Evolutionary conservation across 2,113 vertebrate genomes (phyloP).

Genomic region (Heterochromis multidens): DNA sequence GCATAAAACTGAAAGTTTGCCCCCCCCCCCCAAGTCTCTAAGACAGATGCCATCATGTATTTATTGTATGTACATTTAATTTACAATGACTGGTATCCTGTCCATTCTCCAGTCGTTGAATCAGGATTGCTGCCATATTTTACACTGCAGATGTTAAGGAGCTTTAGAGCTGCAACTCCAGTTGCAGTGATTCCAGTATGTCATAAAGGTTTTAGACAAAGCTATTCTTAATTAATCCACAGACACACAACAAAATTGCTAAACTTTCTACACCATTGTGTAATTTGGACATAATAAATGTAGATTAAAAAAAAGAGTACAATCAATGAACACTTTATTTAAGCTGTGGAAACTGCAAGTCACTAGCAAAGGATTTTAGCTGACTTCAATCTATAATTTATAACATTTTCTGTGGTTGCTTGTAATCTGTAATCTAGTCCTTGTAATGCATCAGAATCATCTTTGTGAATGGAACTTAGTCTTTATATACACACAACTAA

Average conservation of each 20-base stretch:
- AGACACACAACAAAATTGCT: not conserved
- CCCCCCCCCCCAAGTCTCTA: no score
- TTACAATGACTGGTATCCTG: not conserved
- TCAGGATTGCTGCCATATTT: not conserved
- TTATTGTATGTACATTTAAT: not conserved
- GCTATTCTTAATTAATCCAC: not conserved
- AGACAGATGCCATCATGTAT: not conserved
- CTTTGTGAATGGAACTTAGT: not conserved
- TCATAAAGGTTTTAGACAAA: not conserved
- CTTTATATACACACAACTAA: conserved; percentile 14
- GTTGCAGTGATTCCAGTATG: not conserved
- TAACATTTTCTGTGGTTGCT: not conserved
- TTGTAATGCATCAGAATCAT: not conserved
- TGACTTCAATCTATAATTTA: not conserved
- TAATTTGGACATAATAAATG: not conserved
- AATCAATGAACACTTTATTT: not conserved
- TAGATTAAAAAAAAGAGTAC: not conserved
- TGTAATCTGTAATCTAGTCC: not conserved
- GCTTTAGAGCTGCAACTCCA: not conserved
- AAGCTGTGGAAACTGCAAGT: not conserved
- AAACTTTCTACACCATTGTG: not conserved
- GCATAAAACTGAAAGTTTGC: not conserved
- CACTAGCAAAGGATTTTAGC: not conserved
- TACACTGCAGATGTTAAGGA: not conserved
- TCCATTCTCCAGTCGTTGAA: not conserved